A percentile compares a stretch with the other conserved stretches of the same genome.
Conservation (phyloP, 2,113 vertebrate species). For the Ceuthmochares aereus region DNA sequence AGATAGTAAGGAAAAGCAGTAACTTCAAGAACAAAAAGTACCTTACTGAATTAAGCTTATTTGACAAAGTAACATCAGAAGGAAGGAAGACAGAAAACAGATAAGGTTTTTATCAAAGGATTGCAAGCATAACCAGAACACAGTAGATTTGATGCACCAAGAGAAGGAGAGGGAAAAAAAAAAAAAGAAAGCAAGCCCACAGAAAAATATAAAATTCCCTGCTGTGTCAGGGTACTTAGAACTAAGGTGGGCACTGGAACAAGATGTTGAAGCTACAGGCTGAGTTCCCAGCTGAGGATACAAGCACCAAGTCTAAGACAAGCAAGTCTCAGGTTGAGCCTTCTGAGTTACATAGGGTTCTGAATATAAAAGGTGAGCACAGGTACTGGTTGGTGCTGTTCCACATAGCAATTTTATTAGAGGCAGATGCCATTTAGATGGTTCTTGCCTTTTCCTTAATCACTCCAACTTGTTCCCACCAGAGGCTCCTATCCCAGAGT, state of each 20-base stretch:
- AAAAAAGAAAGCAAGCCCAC: too few relatives aligned
- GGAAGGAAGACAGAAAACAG: not conserved
- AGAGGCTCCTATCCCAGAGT: not conserved
- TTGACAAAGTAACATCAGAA: not conserved
- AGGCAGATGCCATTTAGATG: not conserved
- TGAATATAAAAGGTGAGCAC: not conserved
- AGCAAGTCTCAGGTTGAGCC: not conserved
- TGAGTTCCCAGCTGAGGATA: not conserved
- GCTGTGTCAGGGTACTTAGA: not conserved
- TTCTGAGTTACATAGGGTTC: not conserved
- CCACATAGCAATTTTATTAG: not conserved
- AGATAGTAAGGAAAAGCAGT: not conserved
- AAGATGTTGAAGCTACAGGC: not conserved
- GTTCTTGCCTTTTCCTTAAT: not conserved
- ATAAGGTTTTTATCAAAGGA: not conserved
- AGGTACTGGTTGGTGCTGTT: not conserved
- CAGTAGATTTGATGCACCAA: not conserved
- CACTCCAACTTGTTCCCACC: not conserved
- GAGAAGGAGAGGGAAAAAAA: fast-evolving
- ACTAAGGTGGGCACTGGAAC: not conserved
- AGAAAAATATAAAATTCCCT: not conserved
- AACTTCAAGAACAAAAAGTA: not conserved
- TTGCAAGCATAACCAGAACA: not conserved
- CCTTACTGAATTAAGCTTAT: not conserved
- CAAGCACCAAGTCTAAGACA: not conserved